A percentile compares a stretch with the other conserved stretches of the same genome.
These are phyloP conservation scores for Solenodon paradoxus DNA, from an alignment of 2,113 vertebrate genomes.

Conservation along the genomic window DNA sequence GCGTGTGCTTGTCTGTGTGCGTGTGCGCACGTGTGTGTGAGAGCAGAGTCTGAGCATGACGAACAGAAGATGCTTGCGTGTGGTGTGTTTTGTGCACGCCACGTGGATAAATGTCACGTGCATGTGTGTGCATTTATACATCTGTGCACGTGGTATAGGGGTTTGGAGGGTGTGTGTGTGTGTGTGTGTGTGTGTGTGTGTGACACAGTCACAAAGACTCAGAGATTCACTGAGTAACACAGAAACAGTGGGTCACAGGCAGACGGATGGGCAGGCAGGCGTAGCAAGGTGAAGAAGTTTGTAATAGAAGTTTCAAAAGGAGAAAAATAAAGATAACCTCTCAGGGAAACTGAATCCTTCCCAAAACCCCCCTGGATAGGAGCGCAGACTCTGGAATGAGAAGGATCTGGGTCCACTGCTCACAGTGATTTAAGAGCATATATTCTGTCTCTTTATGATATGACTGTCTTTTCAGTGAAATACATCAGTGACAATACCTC, in stretches of 20 bases:
- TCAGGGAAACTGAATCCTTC: not conserved
- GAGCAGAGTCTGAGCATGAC: not conserved
- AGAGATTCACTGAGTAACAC: not conserved
- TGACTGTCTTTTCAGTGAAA: not conserved
- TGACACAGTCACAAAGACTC: not conserved
- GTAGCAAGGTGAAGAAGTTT: not conserved
- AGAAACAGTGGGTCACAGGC: not conserved
- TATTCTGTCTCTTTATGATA: not conserved
- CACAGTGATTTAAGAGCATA: not conserved
- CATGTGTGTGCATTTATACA: not conserved
- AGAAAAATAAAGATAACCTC: not conserved
- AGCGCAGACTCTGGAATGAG: not conserved
- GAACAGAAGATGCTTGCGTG: not conserved
- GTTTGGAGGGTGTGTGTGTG: not conserved
- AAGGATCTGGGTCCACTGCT: not conserved
- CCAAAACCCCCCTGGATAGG: not conserved
- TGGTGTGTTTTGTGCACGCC: not conserved
- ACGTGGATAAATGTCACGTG: not conserved
- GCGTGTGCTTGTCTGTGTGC: too few species aligned
- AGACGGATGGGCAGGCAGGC: not conserved
- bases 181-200: not conserved
- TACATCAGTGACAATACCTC: not conserved
- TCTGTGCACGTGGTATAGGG: not conserved
- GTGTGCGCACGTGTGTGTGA: not conserved
- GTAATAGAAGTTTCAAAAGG: not conserved